phyloP scores from a whole-genome alignment of 2,888 invertebrate genomes.

The Xestia rhomboidea region DNA sequence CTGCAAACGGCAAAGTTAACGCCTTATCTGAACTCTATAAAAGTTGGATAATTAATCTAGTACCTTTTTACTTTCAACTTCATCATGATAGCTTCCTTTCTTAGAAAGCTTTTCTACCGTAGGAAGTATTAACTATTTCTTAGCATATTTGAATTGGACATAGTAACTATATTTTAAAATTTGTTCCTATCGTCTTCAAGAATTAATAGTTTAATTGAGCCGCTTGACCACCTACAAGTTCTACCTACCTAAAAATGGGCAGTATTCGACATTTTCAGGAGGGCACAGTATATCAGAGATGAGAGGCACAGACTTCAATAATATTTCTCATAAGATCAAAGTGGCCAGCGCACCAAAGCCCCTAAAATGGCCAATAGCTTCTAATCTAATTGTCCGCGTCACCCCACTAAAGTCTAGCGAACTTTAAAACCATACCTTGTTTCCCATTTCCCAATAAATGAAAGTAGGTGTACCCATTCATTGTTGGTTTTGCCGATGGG shows the following conservation, averaged over 20 bases:
- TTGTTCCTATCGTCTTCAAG: neutral
- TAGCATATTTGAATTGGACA: neutral
- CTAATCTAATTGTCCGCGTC: neutral
- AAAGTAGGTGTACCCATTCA: constrained; percentile 52
- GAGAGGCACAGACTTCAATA: neutral
- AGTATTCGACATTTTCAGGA: neutral
- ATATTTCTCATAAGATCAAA: neutral
- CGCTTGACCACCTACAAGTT: neutral
- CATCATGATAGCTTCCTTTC: constrained; percentile 20
- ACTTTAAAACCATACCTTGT: constrained; percentile 24
- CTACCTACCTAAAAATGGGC: neutral
- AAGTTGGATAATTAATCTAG: constrained; percentile 59
- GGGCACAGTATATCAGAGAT: neutral
- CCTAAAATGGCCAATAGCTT: neutral
- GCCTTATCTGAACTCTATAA: constrained; percentile 54
- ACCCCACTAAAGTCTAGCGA: constrained; percentile 25
- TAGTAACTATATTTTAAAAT: neutral
- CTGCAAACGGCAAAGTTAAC: constrained; percentile 58
- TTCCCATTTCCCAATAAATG: constrained; percentile 57
- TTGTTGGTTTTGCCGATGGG: constrained; percentile 54
- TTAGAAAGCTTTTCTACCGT: constrained; percentile 2
- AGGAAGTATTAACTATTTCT: neutral
- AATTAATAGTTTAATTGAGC: neutral
- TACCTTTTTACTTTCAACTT: constrained; percentile 24
- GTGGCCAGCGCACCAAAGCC: neutral